Evolutionary conservation across 2,888 invertebrate genomes (phyloP).

Genomic region (Pantelozetes paolii): DNA sequence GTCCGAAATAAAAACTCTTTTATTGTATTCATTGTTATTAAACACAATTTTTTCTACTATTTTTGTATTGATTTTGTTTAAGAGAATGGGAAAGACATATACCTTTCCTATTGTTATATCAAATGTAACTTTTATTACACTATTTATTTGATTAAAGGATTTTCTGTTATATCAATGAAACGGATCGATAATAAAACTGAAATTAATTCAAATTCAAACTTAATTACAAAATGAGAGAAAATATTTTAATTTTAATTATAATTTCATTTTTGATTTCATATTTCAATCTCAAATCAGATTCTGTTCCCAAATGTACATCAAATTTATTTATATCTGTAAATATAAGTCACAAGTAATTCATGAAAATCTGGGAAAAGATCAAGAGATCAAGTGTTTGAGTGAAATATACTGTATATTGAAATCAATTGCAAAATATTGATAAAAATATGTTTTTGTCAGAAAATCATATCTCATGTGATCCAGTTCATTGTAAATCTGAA

Average conservation of each 20-base stretch:
- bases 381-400: slow-evolving; percentile 8
- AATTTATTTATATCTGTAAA: neutral
- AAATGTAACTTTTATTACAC: neutral
- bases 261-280: no score
- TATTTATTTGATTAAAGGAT: neutral
- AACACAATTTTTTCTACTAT: neutral
- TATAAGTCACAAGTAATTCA: neutral
- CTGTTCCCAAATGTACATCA: neutral
- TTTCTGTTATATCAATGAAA: neutral
- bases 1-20: neutral
- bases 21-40: neutral
- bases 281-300: no score
- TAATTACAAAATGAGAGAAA: no score
- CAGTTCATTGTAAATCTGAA: no score
- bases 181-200: neutral
- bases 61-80: slow-evolving; percentile 1
- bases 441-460: slow-evolving; percentile 8
- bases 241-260: no score
- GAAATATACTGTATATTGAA: neutral
- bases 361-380: slow-evolving; percentile 1
- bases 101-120: neutral
- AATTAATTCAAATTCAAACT: neutral
- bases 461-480: no score
- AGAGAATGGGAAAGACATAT: neutral
- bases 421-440: slow-evolving; percentile 1